These are phyloP conservation scores for Epicauta chinensis DNA, from an alignment of 1,140 invertebrate genomes.

Conservation along the genomic window DNA sequence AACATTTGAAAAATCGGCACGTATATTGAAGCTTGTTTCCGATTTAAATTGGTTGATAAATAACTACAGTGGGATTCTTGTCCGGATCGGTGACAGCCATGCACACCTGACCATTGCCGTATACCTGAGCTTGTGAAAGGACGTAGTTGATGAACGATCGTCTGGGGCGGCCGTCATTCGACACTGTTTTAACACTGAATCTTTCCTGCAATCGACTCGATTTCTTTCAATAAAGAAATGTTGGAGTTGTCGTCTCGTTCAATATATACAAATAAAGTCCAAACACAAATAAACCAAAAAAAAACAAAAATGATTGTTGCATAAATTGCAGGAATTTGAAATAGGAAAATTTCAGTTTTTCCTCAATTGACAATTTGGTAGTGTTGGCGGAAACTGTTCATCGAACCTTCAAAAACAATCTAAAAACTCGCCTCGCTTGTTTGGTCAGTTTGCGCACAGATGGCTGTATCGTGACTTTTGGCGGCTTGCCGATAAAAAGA, in stretches of 20 bases:
- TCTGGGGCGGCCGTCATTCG: slow-evolving; percentile 12
- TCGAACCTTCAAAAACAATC: slow-evolving; percentile 1
- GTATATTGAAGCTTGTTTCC: slow-evolving; percentile 24
- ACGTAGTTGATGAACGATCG: slow-evolving; percentile 16
- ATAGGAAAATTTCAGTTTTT: too few relatives aligned
- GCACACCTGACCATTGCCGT: slow-evolving; percentile 15
- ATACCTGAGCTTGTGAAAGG: slow-evolving; percentile 10
- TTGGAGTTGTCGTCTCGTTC: not conserved
- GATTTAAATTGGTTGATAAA: slow-evolving; percentile 29
- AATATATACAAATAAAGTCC: not conserved
- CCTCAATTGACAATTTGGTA: not conserved
- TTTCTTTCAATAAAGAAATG: not conserved
- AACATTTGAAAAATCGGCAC: slow-evolving; percentile 30
- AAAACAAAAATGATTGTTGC: too few relatives aligned
- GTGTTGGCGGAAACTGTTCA: slow-evolving; percentile 9
- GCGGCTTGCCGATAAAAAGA: slow-evolving; percentile 13
- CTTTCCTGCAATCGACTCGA: slow-evolving; percentile 7
- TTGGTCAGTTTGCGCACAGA: slow-evolving; percentile 31
- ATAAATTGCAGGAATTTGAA: too few relatives aligned
- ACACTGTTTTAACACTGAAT: slow-evolving; percentile 9
- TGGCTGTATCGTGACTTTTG: slow-evolving; percentile 27
- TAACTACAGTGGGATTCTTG: slow-evolving; percentile 16
- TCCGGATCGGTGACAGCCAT: slow-evolving; percentile 13
- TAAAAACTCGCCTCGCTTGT: slow-evolving; percentile 20
- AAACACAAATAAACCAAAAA: not conserved